Conservation (phyloP, 2,888 invertebrate genomes). For the Oscheius myriophilus region DNA sequence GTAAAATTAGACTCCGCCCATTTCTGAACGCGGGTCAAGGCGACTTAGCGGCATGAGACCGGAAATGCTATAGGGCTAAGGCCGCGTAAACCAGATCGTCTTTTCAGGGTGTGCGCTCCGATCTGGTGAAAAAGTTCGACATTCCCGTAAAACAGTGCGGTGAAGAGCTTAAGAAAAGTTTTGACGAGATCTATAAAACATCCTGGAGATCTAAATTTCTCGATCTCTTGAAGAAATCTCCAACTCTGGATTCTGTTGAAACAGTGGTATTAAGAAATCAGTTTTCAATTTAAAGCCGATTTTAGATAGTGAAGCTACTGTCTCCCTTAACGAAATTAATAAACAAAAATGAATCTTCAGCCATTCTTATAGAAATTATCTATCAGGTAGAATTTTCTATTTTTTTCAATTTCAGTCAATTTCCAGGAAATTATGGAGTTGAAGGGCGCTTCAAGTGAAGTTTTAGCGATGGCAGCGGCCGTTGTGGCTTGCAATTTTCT, state of each 20-base stretch:
- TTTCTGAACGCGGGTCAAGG: too few relatives aligned
- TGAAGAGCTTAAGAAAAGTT: background rate
- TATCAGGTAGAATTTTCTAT: background rate
- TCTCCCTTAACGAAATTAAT: slow-evolving; percentile 2
- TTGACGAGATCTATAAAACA: slow-evolving; percentile 4
- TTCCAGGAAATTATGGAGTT: slow-evolving; percentile 20
- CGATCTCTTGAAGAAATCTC: background rate
- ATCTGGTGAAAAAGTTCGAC: slow-evolving; percentile 5
- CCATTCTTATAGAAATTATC: slow-evolving; percentile 1
- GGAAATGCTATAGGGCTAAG: too few relatives aligned
- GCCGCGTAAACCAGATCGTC: too few relatives aligned
- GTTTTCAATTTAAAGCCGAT: background rate
- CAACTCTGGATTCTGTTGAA: background rate
- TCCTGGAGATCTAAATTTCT: background rate
- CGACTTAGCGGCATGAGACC: too few relatives aligned
- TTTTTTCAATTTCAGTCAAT: background rate
- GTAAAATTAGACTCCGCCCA: too few relatives aligned
- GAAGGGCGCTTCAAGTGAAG: slow-evolving; percentile 2
- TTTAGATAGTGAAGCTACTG: background rate
- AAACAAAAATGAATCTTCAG: background rate
- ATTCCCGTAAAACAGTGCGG: background rate
- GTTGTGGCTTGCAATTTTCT: slow-evolving; percentile 21
- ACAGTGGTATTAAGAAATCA: background rate
- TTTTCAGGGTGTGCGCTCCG: background rate
- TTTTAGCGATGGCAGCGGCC: background rate